Conservation (phyloP, 2,888 invertebrate genomes). For the Agrilus biguttatus region DNA sequence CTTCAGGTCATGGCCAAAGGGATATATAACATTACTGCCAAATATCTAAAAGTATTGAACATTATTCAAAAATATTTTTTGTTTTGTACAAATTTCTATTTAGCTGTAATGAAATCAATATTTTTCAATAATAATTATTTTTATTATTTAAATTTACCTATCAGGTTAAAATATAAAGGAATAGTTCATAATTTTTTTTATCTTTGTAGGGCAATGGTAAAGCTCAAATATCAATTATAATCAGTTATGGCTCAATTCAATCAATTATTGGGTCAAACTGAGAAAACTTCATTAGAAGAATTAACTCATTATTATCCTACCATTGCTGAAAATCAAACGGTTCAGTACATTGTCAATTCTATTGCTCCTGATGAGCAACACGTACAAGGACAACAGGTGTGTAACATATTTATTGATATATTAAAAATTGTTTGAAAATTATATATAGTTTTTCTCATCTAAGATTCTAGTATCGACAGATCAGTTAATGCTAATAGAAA, state of each 20-base stretch:
- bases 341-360: slow-evolving; percentile 23
- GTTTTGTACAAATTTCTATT: too few species aligned
- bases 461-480: slow-evolving; percentile 23
- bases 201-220: too few species aligned
- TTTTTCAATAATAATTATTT: too few species aligned
- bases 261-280: slow-evolving; percentile 45
- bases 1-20: too few species aligned
- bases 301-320: slow-evolving; percentile 50
- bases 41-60: too few species aligned
- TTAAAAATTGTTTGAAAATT: too few species aligned
- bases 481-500: slow-evolving; percentile 32
- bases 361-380: slow-evolving; percentile 19
- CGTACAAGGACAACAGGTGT: slow-evolving; percentile 22
- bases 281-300: slow-evolving; percentile 42
- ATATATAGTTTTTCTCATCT: neutral
- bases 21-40: too few species aligned
- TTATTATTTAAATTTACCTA: too few species aligned
- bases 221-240: slow-evolving; percentile 4
- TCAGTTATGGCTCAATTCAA: slow-evolving; percentile 54
- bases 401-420: neutral
- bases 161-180: too few species aligned
- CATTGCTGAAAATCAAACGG: slow-evolving; percentile 30
- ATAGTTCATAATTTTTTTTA: too few species aligned
- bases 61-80: too few species aligned
- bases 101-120: too few species aligned